Conservation (phyloP, 2,113 vertebrate species). For the Cynoglossus semilaevis region DNA sequence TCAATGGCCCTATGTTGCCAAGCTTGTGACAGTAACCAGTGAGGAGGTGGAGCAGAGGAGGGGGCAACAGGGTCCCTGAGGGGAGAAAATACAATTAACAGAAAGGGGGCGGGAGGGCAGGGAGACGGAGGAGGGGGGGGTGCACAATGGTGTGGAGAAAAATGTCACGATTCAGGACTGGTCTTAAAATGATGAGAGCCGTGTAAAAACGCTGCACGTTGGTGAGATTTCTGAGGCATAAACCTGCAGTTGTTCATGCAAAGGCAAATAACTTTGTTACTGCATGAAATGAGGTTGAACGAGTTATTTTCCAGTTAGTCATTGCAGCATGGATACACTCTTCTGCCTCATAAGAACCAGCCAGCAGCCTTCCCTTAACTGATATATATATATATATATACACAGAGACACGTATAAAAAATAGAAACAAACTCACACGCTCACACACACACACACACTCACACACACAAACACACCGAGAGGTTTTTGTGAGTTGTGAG, state of each 20-base stretch:
- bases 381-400: constrained; percentile 11
- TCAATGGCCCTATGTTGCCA: constrained; percentile 64
- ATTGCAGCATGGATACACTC: constrained; percentile 72
- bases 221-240: constrained; percentile 23
- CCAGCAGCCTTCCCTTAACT: constrained; percentile 57
- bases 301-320: constrained; percentile 67
- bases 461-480: constrained; percentile 15
- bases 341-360: constrained; percentile 63
- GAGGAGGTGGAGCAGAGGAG: constrained; percentile 26
- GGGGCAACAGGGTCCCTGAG: constrained; percentile 14
- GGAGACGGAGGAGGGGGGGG: not conserved
- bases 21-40: constrained; percentile 45
- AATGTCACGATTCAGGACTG: constrained; percentile 27
- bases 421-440: constrained; percentile 14
- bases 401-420: constrained; percentile 5
- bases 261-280: constrained; percentile 36
- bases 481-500: no score
- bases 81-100: constrained; percentile 30
- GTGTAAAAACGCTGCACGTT: constrained; percentile 4
- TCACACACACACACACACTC: constrained; percentile 12
- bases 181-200: constrained; percentile 13
- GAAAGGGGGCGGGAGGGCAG: no score
- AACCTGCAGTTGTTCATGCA: constrained; percentile 63
- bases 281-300: constrained; percentile 60
- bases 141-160: constrained; percentile 12